A percentile compares a stretch with the other conserved stretches of the same genome.
phyloP scores from a whole-genome alignment of 2,113 vertebrate genomes.

The Zapus hudsonius region DNA sequence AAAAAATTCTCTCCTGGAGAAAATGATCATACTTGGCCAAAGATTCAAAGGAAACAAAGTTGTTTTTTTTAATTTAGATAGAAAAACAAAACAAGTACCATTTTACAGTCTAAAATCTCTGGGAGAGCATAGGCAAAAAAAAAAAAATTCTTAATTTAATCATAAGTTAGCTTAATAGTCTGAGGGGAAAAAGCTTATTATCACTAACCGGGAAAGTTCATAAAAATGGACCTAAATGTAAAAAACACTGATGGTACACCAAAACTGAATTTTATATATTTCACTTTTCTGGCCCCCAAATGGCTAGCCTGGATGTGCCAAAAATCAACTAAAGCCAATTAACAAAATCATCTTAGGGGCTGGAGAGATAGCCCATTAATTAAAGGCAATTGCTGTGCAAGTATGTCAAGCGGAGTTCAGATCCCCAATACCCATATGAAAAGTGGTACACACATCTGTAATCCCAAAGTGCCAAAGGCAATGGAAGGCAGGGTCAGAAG shows the following conservation, averaged over 20 bases:
- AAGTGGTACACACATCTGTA: too few relatives aligned
- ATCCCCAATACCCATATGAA: too few relatives aligned
- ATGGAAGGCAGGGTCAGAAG: too few relatives aligned
- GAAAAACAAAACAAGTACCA: not conserved
- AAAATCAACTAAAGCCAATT: conserved; percentile 18
- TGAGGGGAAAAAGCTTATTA: not conserved
- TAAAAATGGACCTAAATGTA: not conserved
- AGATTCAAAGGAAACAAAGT: conserved; percentile 19
- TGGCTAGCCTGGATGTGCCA: not conserved
- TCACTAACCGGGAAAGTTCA: not conserved
- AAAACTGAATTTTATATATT: conserved; percentile 3
- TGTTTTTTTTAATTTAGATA: not conserved
- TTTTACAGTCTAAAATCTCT: conserved; percentile 39
- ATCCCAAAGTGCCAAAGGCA: too few relatives aligned
- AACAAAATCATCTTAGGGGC: not conserved
- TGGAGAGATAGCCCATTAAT: too few relatives aligned
- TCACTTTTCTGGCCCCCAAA: not conserved
- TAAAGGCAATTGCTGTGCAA: too few relatives aligned
- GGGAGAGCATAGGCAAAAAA: not conserved
- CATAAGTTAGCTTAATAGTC: not conserved
- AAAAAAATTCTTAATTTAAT: conserved; percentile 2
- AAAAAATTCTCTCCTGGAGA: not conserved
- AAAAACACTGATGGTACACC: not conserved
- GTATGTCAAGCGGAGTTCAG: too few relatives aligned
- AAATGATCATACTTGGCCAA: not conserved